Percentiles rank a stretch among this genome's conserved stretches.
These are phyloP conservation scores for Thalassarche chlororhynchos DNA, from an alignment of 2,113 vertebrate genomes.

Conservation along the genomic window DNA sequence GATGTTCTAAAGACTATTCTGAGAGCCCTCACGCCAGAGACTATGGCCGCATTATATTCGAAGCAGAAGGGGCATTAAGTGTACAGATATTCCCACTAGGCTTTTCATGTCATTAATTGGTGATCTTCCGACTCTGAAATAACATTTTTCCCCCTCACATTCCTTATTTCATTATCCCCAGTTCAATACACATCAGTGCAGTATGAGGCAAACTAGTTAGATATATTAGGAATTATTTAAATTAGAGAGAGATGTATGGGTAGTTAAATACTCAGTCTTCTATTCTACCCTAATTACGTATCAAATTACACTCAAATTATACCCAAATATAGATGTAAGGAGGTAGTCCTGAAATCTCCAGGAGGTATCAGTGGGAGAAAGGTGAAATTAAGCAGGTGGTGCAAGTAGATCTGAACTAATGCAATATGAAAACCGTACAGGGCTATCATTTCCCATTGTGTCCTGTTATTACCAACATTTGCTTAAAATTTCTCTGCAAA, in stretches of 20 bases:
- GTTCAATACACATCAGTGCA: slow-evolving; percentile 77
- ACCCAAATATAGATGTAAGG: slow-evolving; percentile 72
- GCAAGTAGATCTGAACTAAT: slow-evolving; percentile 12
- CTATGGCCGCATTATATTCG: not conserved
- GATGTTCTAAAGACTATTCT: not conserved
- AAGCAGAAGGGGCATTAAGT: slow-evolving; percentile 50
- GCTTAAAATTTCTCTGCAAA: not conserved
- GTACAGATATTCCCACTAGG: slow-evolving; percentile 62
- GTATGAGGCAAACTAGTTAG: slow-evolving; percentile 62
- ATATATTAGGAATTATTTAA: slow-evolving; percentile 82
- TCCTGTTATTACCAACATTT: slow-evolving; percentile 1
- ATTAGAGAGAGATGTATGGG: slow-evolving; percentile 78
- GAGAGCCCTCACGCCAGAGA: not conserved
- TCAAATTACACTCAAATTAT: slow-evolving; percentile 79
- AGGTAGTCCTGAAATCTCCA: slow-evolving; percentile 55
- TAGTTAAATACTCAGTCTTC: slow-evolving; percentile 75
- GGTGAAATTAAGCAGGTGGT: slow-evolving; percentile 3
- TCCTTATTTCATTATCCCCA: slow-evolving; percentile 82
- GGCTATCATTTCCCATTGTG: slow-evolving; percentile 17
- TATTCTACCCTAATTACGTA: slow-evolving; percentile 76
- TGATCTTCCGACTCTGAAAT: slow-evolving; percentile 76
- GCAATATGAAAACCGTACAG: not conserved
- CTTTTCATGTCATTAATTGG: slow-evolving; percentile 75
- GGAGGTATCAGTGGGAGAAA: not conserved
- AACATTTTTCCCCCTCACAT: slow-evolving; percentile 71